These are phyloP conservation scores for Megalurothrips usitatus DNA, from an alignment of 2,888 invertebrate species.

Conservation along the genomic window DNA sequence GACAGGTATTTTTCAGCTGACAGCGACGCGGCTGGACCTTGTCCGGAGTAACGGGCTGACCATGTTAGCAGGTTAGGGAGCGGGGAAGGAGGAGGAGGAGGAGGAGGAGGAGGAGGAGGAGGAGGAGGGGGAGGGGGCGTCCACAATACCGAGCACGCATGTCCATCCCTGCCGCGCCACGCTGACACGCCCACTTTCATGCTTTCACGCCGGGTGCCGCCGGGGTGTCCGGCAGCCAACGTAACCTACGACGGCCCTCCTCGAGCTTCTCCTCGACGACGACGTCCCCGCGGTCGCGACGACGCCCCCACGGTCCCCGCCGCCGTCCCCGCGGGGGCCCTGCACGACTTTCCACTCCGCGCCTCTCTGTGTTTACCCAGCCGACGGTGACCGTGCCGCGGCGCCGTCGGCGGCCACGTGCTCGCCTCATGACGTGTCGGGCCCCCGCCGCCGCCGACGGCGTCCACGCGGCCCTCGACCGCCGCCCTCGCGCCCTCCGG, in stretches of 20 bases:
- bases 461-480: background rate
- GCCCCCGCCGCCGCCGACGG: background rate
- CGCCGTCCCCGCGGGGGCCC: too few species aligned
- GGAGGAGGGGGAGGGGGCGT: constrained; percentile 30
- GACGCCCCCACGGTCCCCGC: too few species aligned
- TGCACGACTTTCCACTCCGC: background rate
- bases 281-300: too few species aligned
- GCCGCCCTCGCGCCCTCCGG: too few species aligned
- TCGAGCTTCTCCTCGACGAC: too few species aligned
- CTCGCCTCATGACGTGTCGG: too few species aligned
- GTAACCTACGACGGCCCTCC: too few species aligned
- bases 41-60: constrained; percentile 17
- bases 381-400: background rate
- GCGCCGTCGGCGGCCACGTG: background rate
- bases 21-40: constrained; percentile 24
- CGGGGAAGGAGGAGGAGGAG: constrained; percentile 14
- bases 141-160: constrained; percentile 1
- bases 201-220: background rate
- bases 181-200: background rate
- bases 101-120: constrained; percentile 32
- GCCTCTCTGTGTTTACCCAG: background rate
- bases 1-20: constrained; percentile 24
- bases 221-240: background rate
- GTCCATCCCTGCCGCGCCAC: background rate
- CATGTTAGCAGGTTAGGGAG: background rate